Evolutionary conservation across 2,888 invertebrate species (phyloP).

Genomic region (Sinhomidia bicolor): DNA sequence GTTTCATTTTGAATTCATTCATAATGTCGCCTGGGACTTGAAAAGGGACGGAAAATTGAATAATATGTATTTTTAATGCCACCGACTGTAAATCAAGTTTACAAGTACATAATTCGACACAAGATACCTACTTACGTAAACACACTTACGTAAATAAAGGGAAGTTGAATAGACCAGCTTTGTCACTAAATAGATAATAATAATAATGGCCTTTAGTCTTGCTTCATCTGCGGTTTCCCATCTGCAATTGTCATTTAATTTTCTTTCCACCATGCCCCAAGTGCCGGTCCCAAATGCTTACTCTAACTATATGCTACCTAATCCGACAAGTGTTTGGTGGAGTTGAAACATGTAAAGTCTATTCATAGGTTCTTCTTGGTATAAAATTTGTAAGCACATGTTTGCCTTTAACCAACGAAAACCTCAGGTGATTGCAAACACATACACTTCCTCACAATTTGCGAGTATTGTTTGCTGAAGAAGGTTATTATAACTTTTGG

Average conservation of each 20-base stretch:
- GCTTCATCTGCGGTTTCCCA: neutral
- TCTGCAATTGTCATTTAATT: constrained; percentile 61
- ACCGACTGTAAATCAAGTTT: neutral
- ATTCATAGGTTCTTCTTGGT: too few relatives aligned
- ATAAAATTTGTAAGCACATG: neutral
- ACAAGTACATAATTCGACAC: neutral
- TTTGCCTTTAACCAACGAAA: neutral
- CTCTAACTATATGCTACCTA: too few relatives aligned
- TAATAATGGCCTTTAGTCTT: neutral
- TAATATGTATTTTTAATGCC: neutral
- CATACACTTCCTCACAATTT: neutral
- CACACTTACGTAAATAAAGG: neutral
- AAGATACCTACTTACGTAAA: neutral
- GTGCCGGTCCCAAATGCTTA: neutral
- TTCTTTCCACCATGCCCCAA: constrained; percentile 26
- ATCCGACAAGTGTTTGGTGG: too few relatives aligned
- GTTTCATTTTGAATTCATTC: constrained; percentile 17
- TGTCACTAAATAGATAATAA: neutral
- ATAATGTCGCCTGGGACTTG: constrained; percentile 10
- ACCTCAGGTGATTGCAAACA: neutral
- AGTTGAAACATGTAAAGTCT: too few relatives aligned
- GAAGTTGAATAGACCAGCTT: neutral
- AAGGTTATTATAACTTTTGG: constrained; percentile 6
- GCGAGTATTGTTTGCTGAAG: neutral
- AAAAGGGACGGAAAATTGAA: neutral